Percentiles rank a stretch among this genome's conserved stretches.
Conservation (phyloP, 1,140 invertebrate species). For the Anoplolepis gracilipes region DNA sequence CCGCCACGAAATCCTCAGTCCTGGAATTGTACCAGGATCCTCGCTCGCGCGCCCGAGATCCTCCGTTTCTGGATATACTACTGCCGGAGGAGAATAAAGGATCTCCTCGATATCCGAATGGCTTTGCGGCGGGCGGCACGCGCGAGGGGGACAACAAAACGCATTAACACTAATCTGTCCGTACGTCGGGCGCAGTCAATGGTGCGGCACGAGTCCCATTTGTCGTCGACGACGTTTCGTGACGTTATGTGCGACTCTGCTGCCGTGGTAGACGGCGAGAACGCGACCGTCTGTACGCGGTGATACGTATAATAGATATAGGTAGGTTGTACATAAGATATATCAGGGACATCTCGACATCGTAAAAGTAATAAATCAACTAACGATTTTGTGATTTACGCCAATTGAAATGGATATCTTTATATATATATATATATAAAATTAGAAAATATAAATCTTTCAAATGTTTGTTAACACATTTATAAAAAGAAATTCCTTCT, state of each 20-base stretch:
- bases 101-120: constrained; percentile 54
- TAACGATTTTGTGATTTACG: too few relatives aligned
- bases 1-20: constrained; percentile 29
- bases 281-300: background rate
- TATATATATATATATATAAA: too few relatives aligned
- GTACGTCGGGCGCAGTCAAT: constrained; percentile 72
- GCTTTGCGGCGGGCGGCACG: constrained; percentile 27
- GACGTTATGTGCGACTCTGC: constrained; percentile 61
- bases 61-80: background rate
- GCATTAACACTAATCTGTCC: constrained; percentile 74
- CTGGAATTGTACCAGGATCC: constrained; percentile 28
- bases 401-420: too few relatives aligned
- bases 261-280: background rate
- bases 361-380: too few relatives aligned
- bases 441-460: too few relatives aligned
- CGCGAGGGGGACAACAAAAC: constrained; percentile 66
- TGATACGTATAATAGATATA: background rate
- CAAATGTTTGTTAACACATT: too few relatives aligned
- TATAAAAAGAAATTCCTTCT: too few relatives aligned
- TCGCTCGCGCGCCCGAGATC: too few relatives aligned
- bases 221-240: constrained; percentile 70
- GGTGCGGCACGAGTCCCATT: constrained; percentile 74
- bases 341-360: background rate
- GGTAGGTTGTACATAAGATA: background rate
- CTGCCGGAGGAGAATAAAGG: background rate